Evolutionary conservation across 2,888 invertebrate species (phyloP).

Genomic region (Hemistola chrysoprasaria): DNA sequence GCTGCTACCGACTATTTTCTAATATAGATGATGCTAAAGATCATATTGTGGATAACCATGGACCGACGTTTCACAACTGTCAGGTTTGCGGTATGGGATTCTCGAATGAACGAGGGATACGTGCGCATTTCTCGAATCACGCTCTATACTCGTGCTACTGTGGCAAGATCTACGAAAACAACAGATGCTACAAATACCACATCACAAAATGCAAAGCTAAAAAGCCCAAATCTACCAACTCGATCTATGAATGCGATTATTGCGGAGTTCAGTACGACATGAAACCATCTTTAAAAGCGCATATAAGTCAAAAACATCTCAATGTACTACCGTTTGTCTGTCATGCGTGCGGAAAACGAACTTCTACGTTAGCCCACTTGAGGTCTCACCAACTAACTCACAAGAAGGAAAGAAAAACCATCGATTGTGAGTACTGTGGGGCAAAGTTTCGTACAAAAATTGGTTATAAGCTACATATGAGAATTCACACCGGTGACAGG

Average conservation of each 20-base stretch:
- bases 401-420: conserved; percentile 43
- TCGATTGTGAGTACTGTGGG: conserved; percentile 54
- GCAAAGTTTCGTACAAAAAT: conserved; percentile 55
- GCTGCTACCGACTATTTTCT: conserved; percentile 51
- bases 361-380: conserved; percentile 58
- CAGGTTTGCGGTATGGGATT: conserved; percentile 52
- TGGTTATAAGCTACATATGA: conserved; percentile 57
- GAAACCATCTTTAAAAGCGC: conserved; percentile 61
- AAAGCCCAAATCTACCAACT: conserved; percentile 9
- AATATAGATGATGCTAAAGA: conserved; percentile 22
- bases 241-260: conserved; percentile 51
- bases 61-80: conserved; percentile 38
- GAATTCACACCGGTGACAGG: conserved; percentile 63
- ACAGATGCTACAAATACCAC: conserved; percentile 58
- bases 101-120: conserved; percentile 47
- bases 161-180: conserved; percentile 54
- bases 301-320: conserved; percentile 67
- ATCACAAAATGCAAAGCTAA: conserved; percentile 40
- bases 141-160: conserved; percentile 59
- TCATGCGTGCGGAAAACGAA: conserved; percentile 59
- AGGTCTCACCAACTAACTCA: conserved; percentile 56
- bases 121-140: conserved; percentile 58
- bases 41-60: conserved; percentile 43
- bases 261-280: conserved; percentile 58
- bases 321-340: conserved; percentile 60